Base-by-base conservation (phyloP, 2,113 vertebrate genomes). In the Coregonus clupeaformis region DNA sequence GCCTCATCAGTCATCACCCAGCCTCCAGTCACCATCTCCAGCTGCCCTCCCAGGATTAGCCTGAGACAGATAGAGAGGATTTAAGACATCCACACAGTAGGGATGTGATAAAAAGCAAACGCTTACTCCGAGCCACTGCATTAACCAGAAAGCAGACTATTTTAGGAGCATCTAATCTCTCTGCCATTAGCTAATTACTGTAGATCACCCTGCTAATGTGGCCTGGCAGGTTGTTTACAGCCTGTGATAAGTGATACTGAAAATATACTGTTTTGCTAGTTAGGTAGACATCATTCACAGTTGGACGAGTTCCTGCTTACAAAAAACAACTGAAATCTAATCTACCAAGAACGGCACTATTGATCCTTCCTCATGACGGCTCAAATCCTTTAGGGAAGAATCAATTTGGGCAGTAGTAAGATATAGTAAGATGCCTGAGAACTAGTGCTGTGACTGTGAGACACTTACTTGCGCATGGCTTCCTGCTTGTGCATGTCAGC, bases 1-100 rank as follows among this genome's bases (percentile, higher is more conserved):
- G 98, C 98, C 87, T 99, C 98, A 0, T 99, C 98, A 0, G 97
- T 94, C 98, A 99, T 99, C 74, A 99, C 98, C 98, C 98, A 99
- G 76, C 98, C 98, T 0, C 98, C 98, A 0, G 97, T 98, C 24
- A 95, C 96, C 42, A 99, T 97, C 92, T 99, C 98, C 49, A 99
- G 89, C 90, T 99, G 98, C 71, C 97, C 98, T 0, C 88, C 94
- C 2, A 85, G 89, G 83, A 94, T 91, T 66, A 93, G 83, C 70
- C 91, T 93, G 84, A 80, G 59, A 77, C 85, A 88, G 71, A 84
- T 36, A 85, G 75, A 84, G 66, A 81, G 80, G 89, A 82, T 27
- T 84, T 25, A 62, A 74, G 20, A 47, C n/a, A 65, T 49, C 36
- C 76, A 78, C 81, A 80, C 74, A 78, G 42, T 60, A 75, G 60